Evolutionary conservation across 2,797 vertebrate species (phyloP), one percentile per base, ranked within the genome.

Genomic region (Sarcoramphus papa): DNA sequence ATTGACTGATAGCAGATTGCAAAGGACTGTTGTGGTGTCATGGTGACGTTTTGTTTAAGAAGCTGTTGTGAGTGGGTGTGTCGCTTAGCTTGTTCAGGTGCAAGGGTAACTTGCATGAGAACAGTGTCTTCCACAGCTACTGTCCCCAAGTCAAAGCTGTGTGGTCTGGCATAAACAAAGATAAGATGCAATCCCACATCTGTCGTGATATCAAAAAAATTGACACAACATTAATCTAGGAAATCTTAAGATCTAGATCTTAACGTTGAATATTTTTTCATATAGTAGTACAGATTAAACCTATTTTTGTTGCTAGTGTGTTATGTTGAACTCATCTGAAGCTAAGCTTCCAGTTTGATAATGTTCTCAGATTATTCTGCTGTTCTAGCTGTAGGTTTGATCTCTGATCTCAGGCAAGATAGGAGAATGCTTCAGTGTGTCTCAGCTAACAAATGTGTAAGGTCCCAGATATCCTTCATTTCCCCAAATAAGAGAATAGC

Each of bases 71-170:
- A 30, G 27, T 12, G 30, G 25, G 8, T 37, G 45, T 85, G 27
- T 70, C 75, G 33, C 37, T 60, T 45, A 40, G 14, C 10, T 88
- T 62, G n/a, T 65, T 51, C 31, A 45, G 16, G 30, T 79, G 28
- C 40, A 53, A 41, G 43, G 28, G 22, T 78, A 24, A n/a, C 14
- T 78, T 64, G 21, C 27, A 5, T 23, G 60, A 63, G 40, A 76
- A n/a, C 1, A 1, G 30, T 54, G 21, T 59, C 28, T 43, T 59
- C 35, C 30, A 5, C 3, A 2, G 13, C 37, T 62, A 0, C 33
- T 80, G 37, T 78, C 23, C n/a, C 27, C 20, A 31, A 0, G 25
- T 28, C 33, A 65, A 20, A 68, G 17, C 14, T 62, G 10, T 35
- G 9, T 83, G 41, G 5, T 67, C 20, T 43, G 50, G 2, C 59